Evolutionary conservation across 1,140 invertebrate species (phyloP).

Genomic region (Globodera rostochiensis): DNA sequence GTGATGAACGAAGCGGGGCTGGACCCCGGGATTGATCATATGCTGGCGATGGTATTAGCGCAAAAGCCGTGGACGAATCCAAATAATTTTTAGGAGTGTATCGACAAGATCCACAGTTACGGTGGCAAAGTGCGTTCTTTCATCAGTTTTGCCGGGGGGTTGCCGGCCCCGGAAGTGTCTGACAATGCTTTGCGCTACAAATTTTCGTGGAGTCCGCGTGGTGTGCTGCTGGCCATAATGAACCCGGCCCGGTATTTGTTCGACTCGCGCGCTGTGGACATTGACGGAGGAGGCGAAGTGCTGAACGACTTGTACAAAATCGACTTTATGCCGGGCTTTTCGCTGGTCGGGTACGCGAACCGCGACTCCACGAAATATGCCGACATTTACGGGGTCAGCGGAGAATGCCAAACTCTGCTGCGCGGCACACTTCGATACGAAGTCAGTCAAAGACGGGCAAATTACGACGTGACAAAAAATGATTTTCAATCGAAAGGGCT

Average conservation of each 20-base stretch:
- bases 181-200: slow-evolving; percentile 93
- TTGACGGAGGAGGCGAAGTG: slow-evolving; percentile 83
- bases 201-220: slow-evolving; percentile 75
- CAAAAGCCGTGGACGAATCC: not conserved
- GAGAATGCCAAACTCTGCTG: slow-evolving; percentile 82
- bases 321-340: slow-evolving; percentile 92
- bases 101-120: slow-evolving; percentile 81
- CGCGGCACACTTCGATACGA: slow-evolving; percentile 85
- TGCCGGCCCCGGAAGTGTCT: slow-evolving; percentile 91
- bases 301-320: slow-evolving; percentile 78
- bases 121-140: slow-evolving; percentile 78
- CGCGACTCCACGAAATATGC: slow-evolving; percentile 88
- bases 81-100: slow-evolving; percentile 74
- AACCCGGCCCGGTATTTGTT: slow-evolving; percentile 83
- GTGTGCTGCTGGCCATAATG: slow-evolving; percentile 76
- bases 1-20: slow-evolving; percentile 92
- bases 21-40: slow-evolving; percentile 96
- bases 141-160: slow-evolving; percentile 91
- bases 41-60: slow-evolving; percentile 77
- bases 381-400: slow-evolving; percentile 79
- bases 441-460: slow-evolving; percentile 25
- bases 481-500: slow-evolving; percentile 71
- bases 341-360: slow-evolving; percentile 93
- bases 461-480: not conserved
- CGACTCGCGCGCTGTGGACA: slow-evolving; percentile 83